Evolutionary conservation across 2,888 invertebrate genomes (phyloP).

Genomic region (Gisinianus flammeolus): DNA sequence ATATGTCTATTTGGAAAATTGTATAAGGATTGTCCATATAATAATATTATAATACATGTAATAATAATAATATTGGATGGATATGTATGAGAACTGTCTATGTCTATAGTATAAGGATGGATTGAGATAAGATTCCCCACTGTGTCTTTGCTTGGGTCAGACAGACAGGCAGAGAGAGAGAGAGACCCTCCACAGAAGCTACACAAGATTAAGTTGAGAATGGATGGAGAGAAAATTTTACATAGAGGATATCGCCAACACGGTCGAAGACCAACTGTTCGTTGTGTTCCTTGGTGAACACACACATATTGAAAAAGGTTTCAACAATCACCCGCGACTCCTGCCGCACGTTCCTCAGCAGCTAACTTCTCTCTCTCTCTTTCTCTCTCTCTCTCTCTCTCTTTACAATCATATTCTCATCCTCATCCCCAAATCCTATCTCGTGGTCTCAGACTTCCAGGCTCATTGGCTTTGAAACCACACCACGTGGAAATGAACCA

Average conservation of each 20-base stretch:
- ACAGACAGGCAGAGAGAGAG: slow-evolving; percentile 15
- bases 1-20: slow-evolving; percentile 45
- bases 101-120: slow-evolving; percentile 7
- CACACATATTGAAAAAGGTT: slow-evolving; percentile 17
- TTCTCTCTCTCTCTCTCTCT: neutral
- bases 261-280: slow-evolving; percentile 46
- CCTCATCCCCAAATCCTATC: slow-evolving; percentile 28
- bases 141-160: slow-evolving; percentile 46
- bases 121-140: slow-evolving; percentile 49
- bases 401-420: neutral
- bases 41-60: neutral
- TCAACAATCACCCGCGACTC: slow-evolving; percentile 57
- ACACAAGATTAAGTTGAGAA: slow-evolving; percentile 34
- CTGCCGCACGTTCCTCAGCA: slow-evolving; percentile 56
- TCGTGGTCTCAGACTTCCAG: slow-evolving; percentile 35
- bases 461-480: slow-evolving; percentile 31
- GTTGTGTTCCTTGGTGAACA: slow-evolving; percentile 27
- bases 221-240: slow-evolving; percentile 25
- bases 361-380: slow-evolving; percentile 16
- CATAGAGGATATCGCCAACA: slow-evolving; percentile 39
- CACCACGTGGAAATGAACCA: slow-evolving; percentile 33
- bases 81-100: neutral
- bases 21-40: neutral
- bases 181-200: slow-evolving; percentile 50
- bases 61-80: neutral